Conservation (phyloP, 2,113 vertebrate species). For the Pseudorectes ferrugineus region DNA sequence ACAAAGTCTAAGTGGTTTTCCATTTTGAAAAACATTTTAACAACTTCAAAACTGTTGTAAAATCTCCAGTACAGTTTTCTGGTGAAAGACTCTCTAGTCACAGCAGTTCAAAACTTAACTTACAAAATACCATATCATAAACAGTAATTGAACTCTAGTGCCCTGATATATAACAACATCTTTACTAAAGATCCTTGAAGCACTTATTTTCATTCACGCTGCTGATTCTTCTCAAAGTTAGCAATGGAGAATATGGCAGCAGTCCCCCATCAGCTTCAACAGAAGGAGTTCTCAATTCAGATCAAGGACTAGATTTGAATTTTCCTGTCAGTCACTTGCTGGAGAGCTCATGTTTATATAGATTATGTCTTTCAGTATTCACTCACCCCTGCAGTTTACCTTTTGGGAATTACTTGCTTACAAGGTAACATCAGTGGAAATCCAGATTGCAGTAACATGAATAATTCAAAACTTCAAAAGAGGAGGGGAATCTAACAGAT, state of each 20-base stretch:
- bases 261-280: background rate
- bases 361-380: background rate
- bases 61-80: background rate
- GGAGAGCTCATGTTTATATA: background rate
- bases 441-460: background rate
- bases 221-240: background rate
- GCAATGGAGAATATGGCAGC: background rate
- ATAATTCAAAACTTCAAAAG: background rate
- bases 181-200: background rate
- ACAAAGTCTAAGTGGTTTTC: background rate
- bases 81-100: background rate
- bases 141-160: background rate
- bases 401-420: background rate
- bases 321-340: background rate
- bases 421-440: background rate
- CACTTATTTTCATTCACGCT: background rate
- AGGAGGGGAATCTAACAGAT: background rate
- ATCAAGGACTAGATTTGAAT: background rate
- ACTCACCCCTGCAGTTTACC: background rate
- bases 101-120: background rate
- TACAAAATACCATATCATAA: background rate
- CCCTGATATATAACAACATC: background rate
- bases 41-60: background rate
- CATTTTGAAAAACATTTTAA: background rate
- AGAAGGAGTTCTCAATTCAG: background rate